Evolutionary conservation across 2,888 invertebrate species (phyloP), one percentile per base, ranked within the genome.

Genomic region (Branchipolynoe longqiensis): DNA sequence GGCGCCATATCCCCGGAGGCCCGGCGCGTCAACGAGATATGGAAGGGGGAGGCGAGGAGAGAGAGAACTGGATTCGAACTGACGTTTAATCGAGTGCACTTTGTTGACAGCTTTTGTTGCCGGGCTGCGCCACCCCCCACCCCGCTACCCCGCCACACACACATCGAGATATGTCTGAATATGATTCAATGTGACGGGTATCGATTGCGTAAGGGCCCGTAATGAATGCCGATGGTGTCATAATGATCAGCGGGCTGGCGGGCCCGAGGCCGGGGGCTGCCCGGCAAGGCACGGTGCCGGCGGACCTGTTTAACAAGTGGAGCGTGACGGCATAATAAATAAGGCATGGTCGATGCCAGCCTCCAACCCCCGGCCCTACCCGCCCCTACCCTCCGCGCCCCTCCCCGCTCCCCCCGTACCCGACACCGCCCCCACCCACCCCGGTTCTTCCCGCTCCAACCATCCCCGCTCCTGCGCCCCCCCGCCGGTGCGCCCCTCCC

Each of bases 51-150:
- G 18, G 31, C 62, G 6, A 22, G 36, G 33, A 41, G 12, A 48
- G 31, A 4, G 38, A 28, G 48, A 78, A 41, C 25, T 48, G 31
- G 38, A 78, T 78, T 18, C 78, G 78, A 78, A 78, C 78, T 48
- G 78, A 78, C 78, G 78, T 41, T 48, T 78, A 78, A 78, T 78
- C 41, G 78, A 78, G 22, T 54, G 78, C 78, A 78, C 78, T 78
- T 54, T 54, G 48, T 54, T 54, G 54, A 78, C 54, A 54, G 48
- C 78, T 78, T 78, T 78, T 78, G 78, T 78, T 41, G 12, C 4
- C 28, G 78, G 48, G 25, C 28, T 14, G n/a, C n/a, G n/a, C n/a
- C n/a, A n/a, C n/a, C n/a, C n/a, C n/a, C n/a, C n/a, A n/a, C n/a
- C n/a, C n/a, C n/a, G n/a, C n/a, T n/a, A n/a, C n/a, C n/a, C n/a